Evolutionary conservation across 2,797 vertebrate genomes (phyloP), one percentile per base, ranked within the genome.

Genomic region (Novumbra hubbsi): DNA sequence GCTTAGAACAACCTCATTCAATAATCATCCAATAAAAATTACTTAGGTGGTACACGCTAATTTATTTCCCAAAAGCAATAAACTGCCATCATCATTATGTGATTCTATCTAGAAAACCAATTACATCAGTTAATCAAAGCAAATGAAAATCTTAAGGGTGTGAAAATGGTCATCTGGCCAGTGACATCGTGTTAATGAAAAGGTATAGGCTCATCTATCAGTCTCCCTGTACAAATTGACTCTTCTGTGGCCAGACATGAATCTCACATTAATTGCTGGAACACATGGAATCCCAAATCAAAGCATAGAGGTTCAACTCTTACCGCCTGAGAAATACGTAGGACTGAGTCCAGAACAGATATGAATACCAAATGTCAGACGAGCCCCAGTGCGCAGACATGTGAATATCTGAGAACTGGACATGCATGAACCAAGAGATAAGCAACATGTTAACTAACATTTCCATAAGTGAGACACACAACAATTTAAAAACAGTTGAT

Each of bases 31-130:
- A 17, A 32, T 64, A 6, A 5, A 15, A 30, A 64, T 30, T 62
- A 57, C 55, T 57, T 24, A 21, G 3, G n/a, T n/a, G 52, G n/a
- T 9, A 24, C 24, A 5, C 9, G 14, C 2, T 3, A 11, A 45
- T 57, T 24, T 57, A 67, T 41, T 21, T 38, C 19, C 17, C 12
- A 14, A 38, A 41, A 67, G 15, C 34, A 67, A 57, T 21, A 21
- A n/a, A 57, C 0, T 8, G 21, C 52, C 9, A 21, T 2, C 24
- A 2, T 57, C 55, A 57, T 57, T 24, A 57, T 11, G 21, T 57
- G 55, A 21, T n/a, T 57, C 55, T 24, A 57, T 57, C n/a, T 57
- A 57, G 55, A 11, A 57, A 52, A 57, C 55, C 55, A 57, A 57
- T 57, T n/a, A 52, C 17, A 52, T 52, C 4, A 8, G 9, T 9